Percentiles rank a stretch among this genome's conserved stretches.
Conservation (phyloP, 2,113 vertebrate genomes). For the Labrus mixtus region DNA sequence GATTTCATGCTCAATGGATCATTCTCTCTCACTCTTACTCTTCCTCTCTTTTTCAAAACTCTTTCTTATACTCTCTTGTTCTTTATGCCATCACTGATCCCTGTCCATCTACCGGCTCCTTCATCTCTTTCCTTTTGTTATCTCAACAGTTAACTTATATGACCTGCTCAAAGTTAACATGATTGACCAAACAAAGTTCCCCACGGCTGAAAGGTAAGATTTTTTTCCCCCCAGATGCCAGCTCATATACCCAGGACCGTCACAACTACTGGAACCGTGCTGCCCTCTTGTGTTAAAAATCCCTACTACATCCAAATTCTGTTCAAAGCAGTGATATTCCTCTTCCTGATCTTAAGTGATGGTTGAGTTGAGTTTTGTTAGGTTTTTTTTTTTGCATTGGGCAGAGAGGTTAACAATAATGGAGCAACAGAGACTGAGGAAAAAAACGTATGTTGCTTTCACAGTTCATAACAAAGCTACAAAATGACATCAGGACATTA, state of each 20-base stretch:
- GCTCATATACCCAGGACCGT: neutral
- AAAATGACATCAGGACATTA: no score
- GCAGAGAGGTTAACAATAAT: no score
- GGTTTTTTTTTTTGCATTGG: no score
- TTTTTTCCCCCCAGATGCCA: neutral
- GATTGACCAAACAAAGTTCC: conserved; percentile 16
- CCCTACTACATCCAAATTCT: no score
- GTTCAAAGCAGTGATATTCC: no score
- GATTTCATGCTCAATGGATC: conserved; percentile 65
- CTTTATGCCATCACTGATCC: neutral
- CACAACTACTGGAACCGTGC: conserved; percentile 10
- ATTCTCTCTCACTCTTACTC: neutral
- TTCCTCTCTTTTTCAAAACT: neutral
- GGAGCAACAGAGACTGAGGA: no score
- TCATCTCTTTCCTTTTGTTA: neutral
- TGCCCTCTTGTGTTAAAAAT: conserved; percentile 64
- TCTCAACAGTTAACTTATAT: neutral
- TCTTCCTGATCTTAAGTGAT: no score
- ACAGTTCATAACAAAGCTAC: no score
- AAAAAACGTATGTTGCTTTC: no score
- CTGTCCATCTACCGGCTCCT: neutral
- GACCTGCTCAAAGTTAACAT: conserved; percentile 23
- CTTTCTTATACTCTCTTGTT: neutral
- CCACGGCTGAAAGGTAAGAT: conserved; percentile 13
- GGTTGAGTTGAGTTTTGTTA: no score